Evolutionary conservation across 2,797 vertebrate genomes (phyloP), one percentile per base, ranked within the genome.

Genomic region (Phaenicophaeus curvirostris): DNA sequence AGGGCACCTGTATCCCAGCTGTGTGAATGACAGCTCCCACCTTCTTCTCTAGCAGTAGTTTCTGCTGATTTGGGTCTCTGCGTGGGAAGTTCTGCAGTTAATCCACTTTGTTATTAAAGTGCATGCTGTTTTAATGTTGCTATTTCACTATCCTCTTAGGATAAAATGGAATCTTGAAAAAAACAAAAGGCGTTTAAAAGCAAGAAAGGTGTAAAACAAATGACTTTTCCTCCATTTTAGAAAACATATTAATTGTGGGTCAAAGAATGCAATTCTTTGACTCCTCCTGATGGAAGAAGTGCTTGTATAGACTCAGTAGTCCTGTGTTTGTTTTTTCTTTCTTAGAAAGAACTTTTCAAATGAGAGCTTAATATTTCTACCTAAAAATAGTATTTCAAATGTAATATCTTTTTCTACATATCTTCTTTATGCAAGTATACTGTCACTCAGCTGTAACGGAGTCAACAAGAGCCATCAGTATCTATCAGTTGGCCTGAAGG

Each of bases 181-280:
- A 35, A 19, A 50, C 7, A 44, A 44, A 44, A 44, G 18, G 24
- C 15, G 2, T 35, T 31, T 33, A 44, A 65, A 55, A 20, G 3
- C 10, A 37, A 62, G 42, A 65, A 30, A 62, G 24, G 4, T 15
- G 2, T 59, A 66, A 69, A 92, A 14, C 6, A 72, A 75, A 62
- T 3, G 1, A 23, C 1, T 79, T 51, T 68, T 37, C 10, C 4
- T 55, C 9, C 17, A 41, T 61, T 72, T 33, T 28, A n/a, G 33
- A 41, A 73, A 66, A 59, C 0, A 0, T 13, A 3, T 55, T 73
- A 55, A 53, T 8, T 62, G 8, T 33, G 33, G 3, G 14, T 27
- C 25, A 73, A 65, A 76, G 24, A 44, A 35, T 35, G 39, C 13
- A 33, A 20, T 25, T 30, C 20, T 53, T 68, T 50, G 39, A 54